Percentiles rank a stretch among this genome's conserved stretches.
These are phyloP conservation scores for Zenarchopterus dispar DNA, from an alignment of 2,797 vertebrate species.

Conservation along the genomic window DNA sequence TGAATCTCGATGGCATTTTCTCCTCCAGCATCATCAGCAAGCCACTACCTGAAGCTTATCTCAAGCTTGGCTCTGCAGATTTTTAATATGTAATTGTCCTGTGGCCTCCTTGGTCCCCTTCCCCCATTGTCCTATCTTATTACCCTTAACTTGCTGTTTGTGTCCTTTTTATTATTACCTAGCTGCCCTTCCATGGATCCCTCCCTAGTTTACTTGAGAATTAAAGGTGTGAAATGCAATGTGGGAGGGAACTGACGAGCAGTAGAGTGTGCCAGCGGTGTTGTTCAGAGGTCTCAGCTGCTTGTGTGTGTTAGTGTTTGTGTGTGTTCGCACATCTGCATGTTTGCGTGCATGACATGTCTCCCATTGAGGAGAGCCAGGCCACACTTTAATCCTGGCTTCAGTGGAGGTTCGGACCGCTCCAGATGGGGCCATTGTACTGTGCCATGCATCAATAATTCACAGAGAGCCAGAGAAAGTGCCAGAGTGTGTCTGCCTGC, in stretches of 20 bases:
- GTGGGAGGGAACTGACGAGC: slow-evolving; percentile 22
- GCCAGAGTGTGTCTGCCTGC: slow-evolving; percentile 79
- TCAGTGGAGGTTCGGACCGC: slow-evolving; percentile 58
- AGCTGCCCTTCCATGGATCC: slow-evolving; percentile 6
- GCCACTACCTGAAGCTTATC: slow-evolving; percentile 25
- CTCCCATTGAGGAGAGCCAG: slow-evolving; percentile 52
- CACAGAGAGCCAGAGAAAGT: slow-evolving; percentile 79
- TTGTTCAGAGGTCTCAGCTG: slow-evolving; percentile 16
- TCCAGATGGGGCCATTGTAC: slow-evolving; percentile 86
- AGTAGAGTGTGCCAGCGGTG: slow-evolving; percentile 34
- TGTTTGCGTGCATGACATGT: slow-evolving; percentile 31
- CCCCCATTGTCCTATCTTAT: neutral
- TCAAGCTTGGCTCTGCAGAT: slow-evolving; percentile 26
- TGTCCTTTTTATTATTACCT: slow-evolving; percentile 40
- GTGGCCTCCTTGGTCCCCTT: neutral
- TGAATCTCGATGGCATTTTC: too few species aligned
- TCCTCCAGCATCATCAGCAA: too few species aligned
- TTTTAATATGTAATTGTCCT: slow-evolving; percentile 36
- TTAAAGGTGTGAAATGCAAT: slow-evolving; percentile 52
- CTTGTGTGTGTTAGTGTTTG: neutral
- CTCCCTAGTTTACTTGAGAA: slow-evolving; percentile 31
- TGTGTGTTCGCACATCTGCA: neutral
- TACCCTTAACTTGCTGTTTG: slow-evolving; percentile 20
- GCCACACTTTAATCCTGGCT: slow-evolving; percentile 75
- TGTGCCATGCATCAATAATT: slow-evolving; percentile 83